Evolutionary conservation across 2,113 vertebrate species (phyloP).

Genomic region (Phyllopteryx taeniolatus): DNA sequence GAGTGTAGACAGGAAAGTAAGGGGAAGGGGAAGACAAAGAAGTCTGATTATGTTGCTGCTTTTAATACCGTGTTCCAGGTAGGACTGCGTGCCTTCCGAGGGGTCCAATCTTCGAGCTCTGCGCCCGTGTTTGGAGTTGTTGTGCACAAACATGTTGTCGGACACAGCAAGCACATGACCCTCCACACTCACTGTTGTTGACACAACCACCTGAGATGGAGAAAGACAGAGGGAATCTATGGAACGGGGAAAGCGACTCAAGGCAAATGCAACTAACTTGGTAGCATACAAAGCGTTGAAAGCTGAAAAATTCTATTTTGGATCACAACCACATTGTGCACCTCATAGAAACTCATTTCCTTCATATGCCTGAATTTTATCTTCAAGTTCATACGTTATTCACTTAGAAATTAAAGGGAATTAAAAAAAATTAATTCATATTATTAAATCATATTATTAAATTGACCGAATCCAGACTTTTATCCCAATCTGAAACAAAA

Average conservation of each 20-base stretch:
- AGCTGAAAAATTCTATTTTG: not conserved
- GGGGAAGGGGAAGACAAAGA: slow-evolving; percentile 33
- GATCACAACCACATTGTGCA: not conserved
- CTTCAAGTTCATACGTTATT: not conserved
- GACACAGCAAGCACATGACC: slow-evolving; percentile 94
- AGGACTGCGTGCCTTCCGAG: slow-evolving; percentile 65
- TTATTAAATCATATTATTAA: not conserved
- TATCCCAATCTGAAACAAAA: not conserved
- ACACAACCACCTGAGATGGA: slow-evolving; percentile 66
- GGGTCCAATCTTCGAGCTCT: slow-evolving; percentile 67
- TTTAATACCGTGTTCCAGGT: slow-evolving; percentile 67
- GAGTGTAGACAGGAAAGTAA: slow-evolving; percentile 3
- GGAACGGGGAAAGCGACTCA: not conserved
- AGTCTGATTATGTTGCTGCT: slow-evolving; percentile 20
- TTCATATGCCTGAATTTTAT: not conserved
- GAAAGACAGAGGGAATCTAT: not conserved
- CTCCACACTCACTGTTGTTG: slow-evolving; percentile 71
- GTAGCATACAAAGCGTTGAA: not conserved
- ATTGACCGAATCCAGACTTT: not conserved
- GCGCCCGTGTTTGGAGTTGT: slow-evolving; percentile 85
- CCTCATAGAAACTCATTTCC: not conserved
- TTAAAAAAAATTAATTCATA: not conserved
- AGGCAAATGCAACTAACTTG: too few species aligned
- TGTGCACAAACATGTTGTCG: slow-evolving; percentile 98
- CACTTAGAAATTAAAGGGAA: not conserved